A percentile compares a stretch with the other conserved stretches of the same genome.
Conservation (phyloP, 2,888 invertebrate genomes). For the Priocnemis perturbator region DNA sequence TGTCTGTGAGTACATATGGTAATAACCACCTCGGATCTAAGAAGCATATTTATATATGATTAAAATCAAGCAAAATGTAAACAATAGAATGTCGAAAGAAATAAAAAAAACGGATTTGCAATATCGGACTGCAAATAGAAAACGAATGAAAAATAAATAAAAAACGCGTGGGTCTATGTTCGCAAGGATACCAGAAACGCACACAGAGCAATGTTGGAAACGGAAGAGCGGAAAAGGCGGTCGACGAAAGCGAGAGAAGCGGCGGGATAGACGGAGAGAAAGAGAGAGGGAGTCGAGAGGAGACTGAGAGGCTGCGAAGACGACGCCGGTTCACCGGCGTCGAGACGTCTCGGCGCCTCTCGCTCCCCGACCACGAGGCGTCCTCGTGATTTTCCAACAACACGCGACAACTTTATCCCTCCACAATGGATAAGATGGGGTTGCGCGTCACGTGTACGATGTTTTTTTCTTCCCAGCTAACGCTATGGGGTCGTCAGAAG, state of each 20-base stretch:
- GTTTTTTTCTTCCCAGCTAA: slow-evolving; percentile 18
- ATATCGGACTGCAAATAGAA: no score
- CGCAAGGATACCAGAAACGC: no score
- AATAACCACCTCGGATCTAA: no score
- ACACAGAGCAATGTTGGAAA: no score
- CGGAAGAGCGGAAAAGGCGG: background rate
- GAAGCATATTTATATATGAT: no score
- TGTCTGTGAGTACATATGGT: no score
- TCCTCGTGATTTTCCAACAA: slow-evolving; percentile 59
- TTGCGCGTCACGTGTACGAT: slow-evolving; percentile 20
- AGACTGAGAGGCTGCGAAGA: slow-evolving; percentile 55
- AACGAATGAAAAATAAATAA: no score
- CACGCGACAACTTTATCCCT: slow-evolving; percentile 56
- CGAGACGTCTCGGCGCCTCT: slow-evolving; percentile 68
- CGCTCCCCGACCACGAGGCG: background rate
- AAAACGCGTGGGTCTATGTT: no score
- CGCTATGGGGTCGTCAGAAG: slow-evolving; percentile 5
- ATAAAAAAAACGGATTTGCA: no score
- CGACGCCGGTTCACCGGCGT: slow-evolving; percentile 60
- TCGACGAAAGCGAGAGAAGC: background rate
- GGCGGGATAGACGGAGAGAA: background rate
- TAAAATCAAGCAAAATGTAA: no score
- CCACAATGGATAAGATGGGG: slow-evolving; percentile 42
- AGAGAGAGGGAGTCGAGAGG: background rate
- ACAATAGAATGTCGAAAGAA: no score